These are phyloP conservation scores for Melanotus villosus DNA, from an alignment of 2,888 invertebrate genomes.

Conservation along the genomic window DNA sequence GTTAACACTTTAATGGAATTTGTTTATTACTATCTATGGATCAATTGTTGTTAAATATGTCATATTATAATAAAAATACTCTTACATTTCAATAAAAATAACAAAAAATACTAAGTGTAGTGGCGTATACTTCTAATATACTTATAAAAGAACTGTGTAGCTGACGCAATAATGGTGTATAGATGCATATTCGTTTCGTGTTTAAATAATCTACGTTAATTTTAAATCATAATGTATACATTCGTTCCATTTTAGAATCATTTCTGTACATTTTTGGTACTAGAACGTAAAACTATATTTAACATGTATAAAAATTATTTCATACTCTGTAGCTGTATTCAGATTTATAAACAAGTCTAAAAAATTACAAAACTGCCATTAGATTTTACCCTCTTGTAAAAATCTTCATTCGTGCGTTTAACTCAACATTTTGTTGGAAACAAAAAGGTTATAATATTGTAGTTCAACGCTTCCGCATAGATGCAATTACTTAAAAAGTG, in stretches of 20 bases:
- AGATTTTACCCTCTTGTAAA: constrained; percentile 32
- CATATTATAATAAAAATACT: constrained; percentile 12
- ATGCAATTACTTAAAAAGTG: constrained; percentile 13
- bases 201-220: neutral
- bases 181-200: constrained; percentile 53
- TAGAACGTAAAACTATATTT: constrained; percentile 11
- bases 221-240: constrained; percentile 5
- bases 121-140: constrained; percentile 62
- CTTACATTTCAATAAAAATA: constrained; percentile 17
- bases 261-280: constrained; percentile 1
- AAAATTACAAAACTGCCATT: constrained; percentile 41
- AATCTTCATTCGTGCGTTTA: neutral
- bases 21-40: constrained; percentile 1
- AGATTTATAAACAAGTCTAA: neutral
- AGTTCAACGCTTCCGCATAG: constrained; percentile 11
- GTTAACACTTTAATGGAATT: constrained; percentile 1
- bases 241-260: neutral
- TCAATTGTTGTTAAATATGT: constrained; percentile 29
- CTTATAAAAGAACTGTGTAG: constrained; percentile 65
- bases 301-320: constrained; percentile 18
- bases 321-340: neutral
- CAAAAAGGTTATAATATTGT: neutral
- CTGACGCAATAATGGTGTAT: constrained; percentile 69
- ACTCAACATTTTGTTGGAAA: neutral
- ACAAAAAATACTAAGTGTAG: constrained; percentile 56